Evolutionary conservation across 2,113 vertebrate genomes (phyloP).

Genomic region (Zosterops pallidus): DNA sequence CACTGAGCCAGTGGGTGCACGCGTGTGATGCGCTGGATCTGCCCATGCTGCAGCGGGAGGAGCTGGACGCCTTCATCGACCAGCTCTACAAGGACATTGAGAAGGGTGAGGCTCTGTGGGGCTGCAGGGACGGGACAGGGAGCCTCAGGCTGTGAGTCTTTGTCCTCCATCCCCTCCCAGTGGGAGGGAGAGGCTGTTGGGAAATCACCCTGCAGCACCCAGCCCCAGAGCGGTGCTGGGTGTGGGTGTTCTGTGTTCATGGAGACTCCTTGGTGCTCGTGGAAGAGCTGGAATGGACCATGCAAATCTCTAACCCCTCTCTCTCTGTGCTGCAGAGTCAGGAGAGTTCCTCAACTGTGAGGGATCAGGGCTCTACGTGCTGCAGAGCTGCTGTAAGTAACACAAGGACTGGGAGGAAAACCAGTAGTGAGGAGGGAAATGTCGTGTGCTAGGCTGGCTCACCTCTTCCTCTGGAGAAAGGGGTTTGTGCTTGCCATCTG

Average conservation of each 20-base stretch:
- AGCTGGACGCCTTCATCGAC: slow-evolving; percentile 92
- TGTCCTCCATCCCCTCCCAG: neutral
- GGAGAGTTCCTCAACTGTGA: slow-evolving; percentile 99
- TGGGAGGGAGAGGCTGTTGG: neutral
- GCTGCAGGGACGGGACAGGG: neutral
- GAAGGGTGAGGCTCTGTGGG: slow-evolving; percentile 80
- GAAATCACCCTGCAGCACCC: neutral
- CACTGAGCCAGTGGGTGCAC: slow-evolving; percentile 96
- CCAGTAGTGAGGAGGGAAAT: neutral
- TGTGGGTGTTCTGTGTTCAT: accelerated
- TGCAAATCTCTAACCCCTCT: neutral
- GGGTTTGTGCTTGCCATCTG: neutral
- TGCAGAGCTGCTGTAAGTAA: slow-evolving; percentile 97
- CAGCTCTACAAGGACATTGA: slow-evolving; percentile 98
- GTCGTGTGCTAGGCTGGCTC: neutral
- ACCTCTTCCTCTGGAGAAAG: neutral
- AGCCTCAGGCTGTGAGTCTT: neutral
- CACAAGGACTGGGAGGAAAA: neutral
- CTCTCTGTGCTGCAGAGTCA: slow-evolving; percentile 79
- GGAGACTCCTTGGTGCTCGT: accelerated
- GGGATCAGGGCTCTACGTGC: slow-evolving; percentile 94
- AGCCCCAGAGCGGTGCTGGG: accelerated
- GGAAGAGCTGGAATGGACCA: accelerated
- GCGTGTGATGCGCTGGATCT: slow-evolving; percentile 90
- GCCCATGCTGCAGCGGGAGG: slow-evolving; percentile 85